phyloP scores from a whole-genome alignment of 2,113 vertebrate genomes.

The Perca fluviatilis region DNA sequence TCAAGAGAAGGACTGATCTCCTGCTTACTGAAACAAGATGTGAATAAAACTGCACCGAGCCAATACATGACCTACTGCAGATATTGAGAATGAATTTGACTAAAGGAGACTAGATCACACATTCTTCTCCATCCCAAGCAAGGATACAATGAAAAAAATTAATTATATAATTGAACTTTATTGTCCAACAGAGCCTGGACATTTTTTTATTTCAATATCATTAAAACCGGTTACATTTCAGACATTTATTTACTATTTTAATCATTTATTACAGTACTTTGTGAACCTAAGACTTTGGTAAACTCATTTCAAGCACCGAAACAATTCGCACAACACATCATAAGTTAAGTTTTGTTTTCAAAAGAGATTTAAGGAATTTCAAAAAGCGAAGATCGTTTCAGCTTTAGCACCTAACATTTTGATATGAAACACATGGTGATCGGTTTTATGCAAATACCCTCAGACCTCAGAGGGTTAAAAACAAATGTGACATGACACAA shows the following conservation, averaged over 20 bases:
- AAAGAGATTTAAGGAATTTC: too few relatives aligned
- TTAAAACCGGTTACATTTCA: background rate
- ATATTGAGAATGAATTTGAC: background rate
- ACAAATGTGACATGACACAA: background rate
- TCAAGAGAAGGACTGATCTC: conserved; percentile 16
- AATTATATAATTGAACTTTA: background rate
- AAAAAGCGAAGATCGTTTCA: too few relatives aligned
- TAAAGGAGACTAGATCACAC: background rate
- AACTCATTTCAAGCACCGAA: too few relatives aligned
- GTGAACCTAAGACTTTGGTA: too few relatives aligned
- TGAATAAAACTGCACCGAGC: background rate
- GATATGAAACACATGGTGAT: too few relatives aligned
- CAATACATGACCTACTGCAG: background rate
- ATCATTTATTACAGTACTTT: too few relatives aligned
- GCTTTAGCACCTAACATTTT: too few relatives aligned
- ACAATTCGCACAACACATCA: too few relatives aligned
- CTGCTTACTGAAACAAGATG: conserved; percentile 8
- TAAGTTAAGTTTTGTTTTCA: too few relatives aligned
- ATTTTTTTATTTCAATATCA: background rate
- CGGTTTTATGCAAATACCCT: too few relatives aligned
- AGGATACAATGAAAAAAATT: background rate
- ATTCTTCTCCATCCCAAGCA: background rate
- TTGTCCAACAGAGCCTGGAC: background rate
- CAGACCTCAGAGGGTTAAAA: too few relatives aligned
- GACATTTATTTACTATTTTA: too few relatives aligned